These are phyloP conservation scores for Hippoglossus hippoglossus DNA, from an alignment of 2,797 vertebrate species.

Conservation along the genomic window DNA sequence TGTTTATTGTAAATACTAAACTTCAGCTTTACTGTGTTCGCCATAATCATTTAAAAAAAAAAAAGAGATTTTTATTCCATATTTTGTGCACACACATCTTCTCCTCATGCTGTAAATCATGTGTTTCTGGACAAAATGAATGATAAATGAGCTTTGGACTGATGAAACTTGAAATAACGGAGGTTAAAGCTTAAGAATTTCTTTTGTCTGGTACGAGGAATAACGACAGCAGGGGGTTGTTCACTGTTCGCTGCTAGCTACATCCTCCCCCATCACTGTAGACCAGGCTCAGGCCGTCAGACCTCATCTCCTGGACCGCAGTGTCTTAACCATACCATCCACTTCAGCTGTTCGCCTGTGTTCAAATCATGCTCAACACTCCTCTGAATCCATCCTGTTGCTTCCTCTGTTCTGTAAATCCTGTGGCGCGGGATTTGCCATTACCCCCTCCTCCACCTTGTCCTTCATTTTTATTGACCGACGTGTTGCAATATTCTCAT, in stretches of 20 bases:
- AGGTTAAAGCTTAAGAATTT: conserved; percentile 25
- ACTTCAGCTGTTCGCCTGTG: conserved; percentile 45
- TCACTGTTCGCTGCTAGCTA: conserved; percentile 37
- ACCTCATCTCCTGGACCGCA: conserved; percentile 28
- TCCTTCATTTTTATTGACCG: conserved; percentile 55
- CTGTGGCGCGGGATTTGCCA: conserved; percentile 50
- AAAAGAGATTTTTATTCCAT: conserved; percentile 2
- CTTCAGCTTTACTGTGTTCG: conserved; percentile 46
- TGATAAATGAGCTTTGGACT: conserved; percentile 34
- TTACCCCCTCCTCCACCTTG: neutral
- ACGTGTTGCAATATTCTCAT: conserved; percentile 69
- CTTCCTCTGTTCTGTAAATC: conserved; percentile 58
- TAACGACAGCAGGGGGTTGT: conserved; percentile 32
- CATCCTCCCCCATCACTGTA: conserved; percentile 4
- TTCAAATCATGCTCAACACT: conserved; percentile 61
- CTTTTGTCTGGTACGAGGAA: conserved; percentile 5
- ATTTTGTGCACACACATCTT: conserved; percentile 20
- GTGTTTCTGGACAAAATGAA: conserved; percentile 33
- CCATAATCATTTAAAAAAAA: conserved; percentile 17
- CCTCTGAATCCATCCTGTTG: conserved; percentile 57
- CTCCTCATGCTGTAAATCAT: conserved; percentile 40
- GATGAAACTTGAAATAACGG: conserved; percentile 44
- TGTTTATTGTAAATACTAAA: conserved; percentile 56
- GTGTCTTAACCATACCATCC: conserved; percentile 30
- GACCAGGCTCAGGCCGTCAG: conserved; percentile 24